These are phyloP conservation scores for Dendrophyllia cribrosa DNA, from an alignment of 64 coral and sea anemone genomes.

Conservation along the genomic window DNA sequence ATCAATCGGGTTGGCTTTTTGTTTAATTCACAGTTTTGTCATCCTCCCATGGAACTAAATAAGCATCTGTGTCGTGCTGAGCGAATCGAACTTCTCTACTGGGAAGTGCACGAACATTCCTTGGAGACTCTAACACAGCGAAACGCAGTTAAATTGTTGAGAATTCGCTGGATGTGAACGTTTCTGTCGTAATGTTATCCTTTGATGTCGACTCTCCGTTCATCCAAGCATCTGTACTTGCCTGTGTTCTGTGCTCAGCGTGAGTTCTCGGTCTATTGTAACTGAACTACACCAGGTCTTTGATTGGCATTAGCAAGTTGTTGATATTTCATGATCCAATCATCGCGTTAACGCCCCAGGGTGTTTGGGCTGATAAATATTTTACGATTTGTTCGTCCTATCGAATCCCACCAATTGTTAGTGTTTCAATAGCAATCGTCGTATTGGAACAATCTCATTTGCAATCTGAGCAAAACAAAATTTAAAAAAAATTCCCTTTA, in stretches of 20 bases:
- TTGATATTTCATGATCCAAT: conserved; percentile 97
- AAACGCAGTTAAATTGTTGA: conserved; percentile 34
- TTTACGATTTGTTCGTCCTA: conserved; percentile 91
- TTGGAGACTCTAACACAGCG: conserved; percentile 13
- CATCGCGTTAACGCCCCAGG: conserved; percentile 84
- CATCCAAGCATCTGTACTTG: conserved; percentile 91
- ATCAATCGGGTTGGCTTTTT: conserved; percentile 89
- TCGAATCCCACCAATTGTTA: conserved; percentile 95
- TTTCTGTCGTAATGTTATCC: conserved; percentile 31
- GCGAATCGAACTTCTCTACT: conserved; percentile 55
- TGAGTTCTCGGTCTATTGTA: conserved; percentile 93
- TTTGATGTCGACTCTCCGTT: conserved; percentile 83
- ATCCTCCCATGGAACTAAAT: conserved; percentile 63
- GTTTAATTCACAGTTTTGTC: conserved; percentile 87
- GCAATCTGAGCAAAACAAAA: conserved; percentile 84
- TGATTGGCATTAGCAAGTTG: conserved; percentile 96
- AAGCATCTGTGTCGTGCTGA: conserved; percentile 73
- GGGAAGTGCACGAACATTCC: conserved; percentile 26
- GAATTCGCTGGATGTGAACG: conserved; percentile 22
- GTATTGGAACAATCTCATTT: conserved; percentile 89
- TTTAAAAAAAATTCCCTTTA: conserved; percentile 7
- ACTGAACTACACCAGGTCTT: conserved; percentile 77
- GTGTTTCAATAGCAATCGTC: conserved; percentile 86
- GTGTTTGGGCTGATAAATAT: conserved; percentile 94
- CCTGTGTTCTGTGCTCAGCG: conserved; percentile 86